Conservation (phyloP, 2,113 vertebrate species). For the Thalassoma bifasciatum region DNA sequence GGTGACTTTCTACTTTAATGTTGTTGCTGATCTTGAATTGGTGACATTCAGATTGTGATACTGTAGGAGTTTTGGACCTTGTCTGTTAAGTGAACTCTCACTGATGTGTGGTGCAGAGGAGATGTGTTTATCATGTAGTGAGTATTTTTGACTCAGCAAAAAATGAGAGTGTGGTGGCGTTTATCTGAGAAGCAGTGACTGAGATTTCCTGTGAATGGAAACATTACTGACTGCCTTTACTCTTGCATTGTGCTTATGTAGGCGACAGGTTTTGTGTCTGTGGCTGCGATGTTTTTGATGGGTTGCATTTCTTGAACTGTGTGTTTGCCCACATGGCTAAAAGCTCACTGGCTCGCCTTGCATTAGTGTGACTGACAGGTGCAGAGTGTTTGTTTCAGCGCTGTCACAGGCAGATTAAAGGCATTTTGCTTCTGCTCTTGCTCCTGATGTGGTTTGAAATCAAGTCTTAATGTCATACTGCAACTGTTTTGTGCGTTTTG, state of each 20-base stretch:
- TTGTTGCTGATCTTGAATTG: background rate
- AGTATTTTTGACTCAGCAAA: too few species aligned
- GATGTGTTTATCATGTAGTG: background rate
- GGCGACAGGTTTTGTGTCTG: background rate
- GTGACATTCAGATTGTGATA: background rate
- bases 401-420: constrained; percentile 39
- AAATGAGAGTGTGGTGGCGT: background rate
- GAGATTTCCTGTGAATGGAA: constrained; percentile 3
- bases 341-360: constrained; percentile 59
- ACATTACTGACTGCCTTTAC: constrained; percentile 15
- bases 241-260: background rate
- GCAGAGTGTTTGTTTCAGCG: constrained; percentile 30
- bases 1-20: too few species aligned
- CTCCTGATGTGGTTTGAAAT: constrained; percentile 53
- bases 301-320: background rate
- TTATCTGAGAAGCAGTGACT: background rate
- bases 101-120: too few species aligned
- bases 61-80: background rate
- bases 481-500: constrained; percentile 61
- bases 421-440: constrained; percentile 54
- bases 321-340: background rate
- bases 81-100: too few species aligned
- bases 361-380: constrained; percentile 34
- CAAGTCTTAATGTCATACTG: constrained; percentile 45
- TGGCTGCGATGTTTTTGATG: background rate